Base-by-base conservation (phyloP, 2,113 vertebrate genomes). In the Oriolus oriolus region DNA sequence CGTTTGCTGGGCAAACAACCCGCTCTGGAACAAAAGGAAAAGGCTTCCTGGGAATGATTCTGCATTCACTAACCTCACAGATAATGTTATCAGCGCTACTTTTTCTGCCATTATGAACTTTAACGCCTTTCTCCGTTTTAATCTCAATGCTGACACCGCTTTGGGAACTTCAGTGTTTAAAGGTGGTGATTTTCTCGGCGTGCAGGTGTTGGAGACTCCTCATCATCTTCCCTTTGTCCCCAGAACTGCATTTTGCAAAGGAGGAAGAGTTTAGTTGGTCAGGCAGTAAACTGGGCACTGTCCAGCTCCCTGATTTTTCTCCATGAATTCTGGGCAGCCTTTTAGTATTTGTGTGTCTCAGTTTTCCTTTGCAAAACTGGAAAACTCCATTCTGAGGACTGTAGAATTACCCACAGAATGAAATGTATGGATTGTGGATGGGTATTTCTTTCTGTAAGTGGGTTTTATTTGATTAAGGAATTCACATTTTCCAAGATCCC, bases 1-100 rank as follows among this genome's bases (percentile, higher is more conserved):
- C 31, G 5, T 93, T 95, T 82, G 84, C 95, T 96, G 65, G 83
- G 97, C 90, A 97, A 98, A 98, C 96, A 97, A 31, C 65, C 80
- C n/a, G 26, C 78, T 85, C 94, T 87, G 93, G 88, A 86, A 88
- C 75, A 95, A 94, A 95, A 86, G 76, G 87, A 64, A 94, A 82
- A 76, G 65, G 26, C 31, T 93, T 42, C 82, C 69, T 82, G 66
- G 53, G 93, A 95, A 78, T 56, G 56, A 83, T 73, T 60, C 16
- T 81, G 91, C 53, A n/a, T 77, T 91, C 87, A 86, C 93, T 93
- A 84, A 92, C 80, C 87, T 81, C 88, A 8, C 13, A 56, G 92
- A 92, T 94, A 96, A 91, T 41, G 91, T 64, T 96, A 96, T 97
- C 84, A 2, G 50, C 1, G 0, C 60, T 66, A 10, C 85, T 81